Base-by-base conservation (phyloP, 2,888 invertebrate genomes). In the Onthophagus sagittarius region DNA sequence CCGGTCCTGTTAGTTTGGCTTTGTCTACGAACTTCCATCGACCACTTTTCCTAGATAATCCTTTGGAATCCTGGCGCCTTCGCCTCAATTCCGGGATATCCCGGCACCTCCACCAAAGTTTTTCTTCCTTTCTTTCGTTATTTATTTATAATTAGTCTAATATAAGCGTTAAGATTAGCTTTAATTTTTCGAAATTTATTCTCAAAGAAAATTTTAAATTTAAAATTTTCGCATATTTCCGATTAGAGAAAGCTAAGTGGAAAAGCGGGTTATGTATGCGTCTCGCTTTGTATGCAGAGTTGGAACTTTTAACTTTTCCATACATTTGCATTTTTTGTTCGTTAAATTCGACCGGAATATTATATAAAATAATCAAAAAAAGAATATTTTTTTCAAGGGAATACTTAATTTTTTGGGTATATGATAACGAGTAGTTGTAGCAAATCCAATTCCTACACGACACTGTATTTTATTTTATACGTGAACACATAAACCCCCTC, bases 1-100 rank as follows among this genome's bases (percentile, higher is more conserved):
- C 32, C 31, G 32, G 31, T 67, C 32, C 32, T 67, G 67, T 67
- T 67, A 67, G 67, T 67, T 67, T 32, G 67, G 67, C 32, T 67
- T 67, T 67, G 67, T 67, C 67, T 67, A 23, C 32, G 67, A 67
- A 67, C 67, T 67, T 32, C 67, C 13, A 11, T 23, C 65, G 31
- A 65, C 65, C 31, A 23, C 67, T 67, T 67, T 32, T 67, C 23
- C 67, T n/a, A 67, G 67, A 67, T 67, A 31, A 67, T 67, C 67
- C 67, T 23, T n/a, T n/a, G 67, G 23, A 32, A 67, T 67, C 23
- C 31, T 31, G 67, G 67, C 67, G 23, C 67, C 67, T 23, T 23
- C 67, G 23, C 67, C 67, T 31, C 23, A 67, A 67, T 67, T 67
- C 31, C 32, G 23, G 11, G 67, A n/a, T 1, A 67, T 67, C 67